phyloP scores from a whole-genome alignment of 1,140 invertebrate genomes.

The Aethina tumida region DNA sequence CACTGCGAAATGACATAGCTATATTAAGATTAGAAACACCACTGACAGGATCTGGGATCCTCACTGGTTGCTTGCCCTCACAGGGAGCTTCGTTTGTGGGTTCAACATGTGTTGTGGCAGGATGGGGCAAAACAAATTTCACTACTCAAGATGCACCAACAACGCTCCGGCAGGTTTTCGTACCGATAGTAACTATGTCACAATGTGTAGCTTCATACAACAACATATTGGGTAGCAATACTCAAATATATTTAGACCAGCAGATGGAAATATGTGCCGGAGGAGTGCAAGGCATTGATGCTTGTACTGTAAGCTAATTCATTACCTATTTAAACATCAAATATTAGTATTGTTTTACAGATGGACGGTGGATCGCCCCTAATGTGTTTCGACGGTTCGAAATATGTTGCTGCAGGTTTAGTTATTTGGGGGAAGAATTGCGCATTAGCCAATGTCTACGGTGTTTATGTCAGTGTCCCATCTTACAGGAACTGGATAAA shows the following conservation, averaged over 20 bases:
- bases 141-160: slow-evolving; percentile 17
- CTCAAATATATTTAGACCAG: slow-evolving; percentile 21
- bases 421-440: slow-evolving; percentile 61
- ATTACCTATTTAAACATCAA: background rate
- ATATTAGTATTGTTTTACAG: slow-evolving; percentile 28
- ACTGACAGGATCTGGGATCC: background rate
- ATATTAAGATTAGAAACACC: slow-evolving; percentile 43
- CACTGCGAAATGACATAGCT: slow-evolving; percentile 52
- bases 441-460: slow-evolving; percentile 22
- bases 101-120: slow-evolving; percentile 18
- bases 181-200: slow-evolving; percentile 21
- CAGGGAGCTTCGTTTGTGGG: no score
- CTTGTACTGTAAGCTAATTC: slow-evolving; percentile 23
- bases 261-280: slow-evolving; percentile 25
- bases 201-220: slow-evolving; percentile 18
- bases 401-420: slow-evolving; percentile 52
- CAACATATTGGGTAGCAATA: slow-evolving; percentile 14
- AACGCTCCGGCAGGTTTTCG: slow-evolving; percentile 19
- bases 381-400: slow-evolving; percentile 45
- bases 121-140: slow-evolving; percentile 23
- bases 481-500: slow-evolving; percentile 25
- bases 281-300: slow-evolving; percentile 19
- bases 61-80: no score
- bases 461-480: slow-evolving; percentile 26
- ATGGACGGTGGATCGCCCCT: slow-evolving; percentile 67